Conservation (phyloP, 2,797 vertebrate genomes). For the Echeneis naucrates region DNA sequence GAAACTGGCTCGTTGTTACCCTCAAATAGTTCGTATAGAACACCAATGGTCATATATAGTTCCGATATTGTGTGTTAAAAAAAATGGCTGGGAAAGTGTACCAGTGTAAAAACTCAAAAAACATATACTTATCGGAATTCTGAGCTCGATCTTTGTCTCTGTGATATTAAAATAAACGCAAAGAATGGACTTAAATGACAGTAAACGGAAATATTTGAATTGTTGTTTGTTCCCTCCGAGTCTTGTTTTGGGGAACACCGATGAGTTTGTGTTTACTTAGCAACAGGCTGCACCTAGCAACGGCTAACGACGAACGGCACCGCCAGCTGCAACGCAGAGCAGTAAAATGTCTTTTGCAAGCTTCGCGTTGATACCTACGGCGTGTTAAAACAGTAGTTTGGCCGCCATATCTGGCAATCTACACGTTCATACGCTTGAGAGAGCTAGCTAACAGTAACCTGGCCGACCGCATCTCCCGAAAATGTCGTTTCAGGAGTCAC, state of each 20-base stretch:
- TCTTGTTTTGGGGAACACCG: constrained; percentile 46
- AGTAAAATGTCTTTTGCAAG: neutral
- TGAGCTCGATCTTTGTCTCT: fast-evolving
- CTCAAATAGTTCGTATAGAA: constrained; percentile 24
- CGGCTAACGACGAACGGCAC: neutral
- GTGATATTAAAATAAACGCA: fast-evolving
- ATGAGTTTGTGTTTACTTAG: constrained; percentile 75
- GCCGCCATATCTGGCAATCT: neutral
- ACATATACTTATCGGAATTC: fast-evolving
- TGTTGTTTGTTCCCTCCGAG: constrained; percentile 62
- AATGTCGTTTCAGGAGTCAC: constrained; percentile 68
- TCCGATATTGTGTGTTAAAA: neutral
- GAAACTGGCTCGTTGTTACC: constrained; percentile 41
- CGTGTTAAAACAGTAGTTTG: neutral
- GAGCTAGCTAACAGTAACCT: constrained; percentile 9
- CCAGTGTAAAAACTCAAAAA: fast-evolving
- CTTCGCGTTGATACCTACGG: neutral
- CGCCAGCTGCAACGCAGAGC: too few species aligned
- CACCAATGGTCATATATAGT: neutral
- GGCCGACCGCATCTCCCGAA: neutral
- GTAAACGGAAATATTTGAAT: neutral
- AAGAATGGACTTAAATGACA: fast-evolving
- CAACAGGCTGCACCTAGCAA: constrained; percentile 67
- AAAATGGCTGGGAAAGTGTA: neutral
- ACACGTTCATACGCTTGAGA: neutral